Base-by-base conservation (phyloP, 2,113 vertebrate species). In the Mormyrus lacerda region DNA sequence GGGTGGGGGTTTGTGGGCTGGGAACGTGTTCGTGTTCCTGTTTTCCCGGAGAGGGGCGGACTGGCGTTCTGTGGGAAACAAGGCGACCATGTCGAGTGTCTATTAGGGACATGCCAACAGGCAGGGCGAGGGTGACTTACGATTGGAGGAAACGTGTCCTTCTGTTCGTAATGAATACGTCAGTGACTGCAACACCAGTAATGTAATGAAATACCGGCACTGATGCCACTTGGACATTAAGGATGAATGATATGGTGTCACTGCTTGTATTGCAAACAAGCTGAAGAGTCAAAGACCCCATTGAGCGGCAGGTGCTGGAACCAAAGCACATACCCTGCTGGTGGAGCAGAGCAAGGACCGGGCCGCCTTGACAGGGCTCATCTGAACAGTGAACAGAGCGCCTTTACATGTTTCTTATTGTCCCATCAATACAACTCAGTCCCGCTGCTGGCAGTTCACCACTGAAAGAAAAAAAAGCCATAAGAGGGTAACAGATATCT, bases 191-290 rank as follows among this genome's bases (percentile, higher is more conserved):
- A n/a, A 11, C 82, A 3, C 21, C 19, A 45, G 44, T 47, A 84
- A 84, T 42, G 82, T 47, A 84, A 84, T 47, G 44, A 84, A 84
- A 47, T 44, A 21, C 42, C 44, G 10, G 82, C 82, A 47, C 35
- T 42, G 73, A 42, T 79, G 13, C 15, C 73, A 39, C 13, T 89
- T 88, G 84, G 90, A 90, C 61, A 91, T 55, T 10, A 90, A 84
- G 31, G 31, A 45, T 89, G 91, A 93, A 93, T 93, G 91, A 90
- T 85, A 92, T 94, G 94, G 94, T 95, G 91, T 90, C 90, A 85
- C 47, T 79, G 17, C 17, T 8, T 27, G 85, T 31, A n/a, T 51
- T 53, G 85, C 31, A 35, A 35, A 48, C 47, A 48, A 48, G 50
- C n/a, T 35, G n/a, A 55, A 39, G 31, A 17, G 27, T 79, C 13